Conservation (phyloP, 2,113 vertebrate species). For the Pteronura brasiliensis region DNA sequence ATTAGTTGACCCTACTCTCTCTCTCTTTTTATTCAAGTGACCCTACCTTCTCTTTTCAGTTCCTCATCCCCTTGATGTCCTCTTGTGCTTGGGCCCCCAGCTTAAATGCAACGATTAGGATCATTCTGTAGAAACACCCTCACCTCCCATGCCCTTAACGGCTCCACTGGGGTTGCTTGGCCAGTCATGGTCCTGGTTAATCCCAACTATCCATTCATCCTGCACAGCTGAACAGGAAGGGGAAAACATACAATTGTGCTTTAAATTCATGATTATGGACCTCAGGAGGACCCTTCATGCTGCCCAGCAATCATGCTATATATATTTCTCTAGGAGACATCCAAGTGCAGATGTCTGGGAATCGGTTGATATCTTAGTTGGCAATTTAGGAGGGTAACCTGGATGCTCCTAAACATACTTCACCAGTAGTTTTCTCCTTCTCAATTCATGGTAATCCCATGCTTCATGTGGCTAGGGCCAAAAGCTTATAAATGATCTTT, state of each 20-base stretch:
- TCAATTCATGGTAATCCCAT: neutral
- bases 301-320: neutral
- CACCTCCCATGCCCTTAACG: neutral
- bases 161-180: neutral
- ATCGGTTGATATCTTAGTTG: neutral
- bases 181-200: neutral
- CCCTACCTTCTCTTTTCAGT: neutral
- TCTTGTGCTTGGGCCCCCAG: neutral
- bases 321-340: neutral
- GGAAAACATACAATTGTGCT: neutral
- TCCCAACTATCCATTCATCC: neutral
- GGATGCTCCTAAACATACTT: neutral
- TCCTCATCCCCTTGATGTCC: neutral
- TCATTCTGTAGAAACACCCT: neutral
- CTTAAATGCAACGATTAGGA: neutral
- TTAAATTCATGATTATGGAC: neutral
- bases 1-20: neutral
- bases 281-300: neutral
- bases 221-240: neutral
- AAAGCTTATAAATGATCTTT: neutral
- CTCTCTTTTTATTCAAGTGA: neutral
- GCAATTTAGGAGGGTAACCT: neutral
- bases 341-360: neutral
- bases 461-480: neutral
- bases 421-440: neutral